Percentiles rank a stretch among this genome's conserved stretches.
These are phyloP conservation scores for Amblyraja radiata DNA, from an alignment of 2,797 vertebrate species.

Conservation along the genomic window DNA sequence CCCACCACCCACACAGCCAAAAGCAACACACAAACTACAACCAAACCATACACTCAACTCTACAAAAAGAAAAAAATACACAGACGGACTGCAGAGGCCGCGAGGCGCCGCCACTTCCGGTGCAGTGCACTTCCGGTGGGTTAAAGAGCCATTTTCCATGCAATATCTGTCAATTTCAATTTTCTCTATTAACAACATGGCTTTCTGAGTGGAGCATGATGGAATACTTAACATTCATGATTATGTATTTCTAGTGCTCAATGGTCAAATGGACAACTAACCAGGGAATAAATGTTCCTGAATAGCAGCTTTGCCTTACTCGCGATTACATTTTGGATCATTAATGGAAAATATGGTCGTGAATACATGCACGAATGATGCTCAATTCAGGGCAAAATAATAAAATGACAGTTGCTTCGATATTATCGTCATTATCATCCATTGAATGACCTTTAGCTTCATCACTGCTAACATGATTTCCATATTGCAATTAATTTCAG, in stretches of 20 bases:
- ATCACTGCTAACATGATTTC: not conserved
- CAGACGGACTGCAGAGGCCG: no score
- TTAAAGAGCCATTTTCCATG: no score
- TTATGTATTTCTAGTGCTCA: not conserved
- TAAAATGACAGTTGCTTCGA: not conserved
- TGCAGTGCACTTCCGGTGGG: no score
- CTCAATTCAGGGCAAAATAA: not conserved
- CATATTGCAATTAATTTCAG: conserved; percentile 26
- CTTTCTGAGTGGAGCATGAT: not conserved
- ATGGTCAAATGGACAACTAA: not conserved
- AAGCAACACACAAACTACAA: no score
- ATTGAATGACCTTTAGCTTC: not conserved
- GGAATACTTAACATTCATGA: not conserved
- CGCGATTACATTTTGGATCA: not conserved
- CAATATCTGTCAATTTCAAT: no score
- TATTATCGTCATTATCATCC: not conserved
- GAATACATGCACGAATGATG: not conserved
- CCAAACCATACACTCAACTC: no score
- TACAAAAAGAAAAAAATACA: no score
- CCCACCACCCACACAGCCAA: no score
- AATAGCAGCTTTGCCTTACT: not conserved
- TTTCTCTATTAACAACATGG: not conserved
- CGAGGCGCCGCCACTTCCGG: no score
- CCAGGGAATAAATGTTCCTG: not conserved
- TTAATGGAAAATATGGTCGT: not conserved